Evolutionary conservation across 2,113 vertebrate species (phyloP).

Genomic region (Sinocyclocheilus rhinocerous): DNA sequence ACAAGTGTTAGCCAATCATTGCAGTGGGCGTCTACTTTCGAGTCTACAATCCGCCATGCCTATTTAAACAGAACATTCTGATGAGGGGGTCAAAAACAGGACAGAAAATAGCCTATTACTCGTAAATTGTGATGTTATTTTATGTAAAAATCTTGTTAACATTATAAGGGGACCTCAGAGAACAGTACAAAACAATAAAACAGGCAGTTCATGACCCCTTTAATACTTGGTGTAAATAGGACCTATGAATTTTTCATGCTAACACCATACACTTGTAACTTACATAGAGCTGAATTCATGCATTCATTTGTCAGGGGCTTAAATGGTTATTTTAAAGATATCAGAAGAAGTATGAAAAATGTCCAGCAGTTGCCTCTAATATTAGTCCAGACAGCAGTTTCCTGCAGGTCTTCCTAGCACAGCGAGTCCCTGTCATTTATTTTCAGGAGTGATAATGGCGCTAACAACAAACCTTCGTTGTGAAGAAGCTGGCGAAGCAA

Average conservation of each 20-base stretch:
- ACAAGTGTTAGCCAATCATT: too few relatives aligned
- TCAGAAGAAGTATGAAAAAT: background rate
- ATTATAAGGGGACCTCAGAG: too few relatives aligned
- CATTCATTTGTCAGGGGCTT: background rate
- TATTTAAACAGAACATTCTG: too few relatives aligned
- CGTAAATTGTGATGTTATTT: too few relatives aligned
- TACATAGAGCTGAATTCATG: background rate
- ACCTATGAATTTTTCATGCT: background rate
- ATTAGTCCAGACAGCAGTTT: background rate
- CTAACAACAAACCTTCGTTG: slow-evolving; percentile 15
- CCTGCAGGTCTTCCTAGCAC: background rate
- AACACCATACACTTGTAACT: background rate
- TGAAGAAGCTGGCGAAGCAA: slow-evolving; percentile 21
- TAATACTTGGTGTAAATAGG: background rate
- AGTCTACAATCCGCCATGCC: too few relatives aligned
- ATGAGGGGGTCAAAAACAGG: too few relatives aligned
- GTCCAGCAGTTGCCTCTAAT: background rate
- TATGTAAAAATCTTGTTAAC: too few relatives aligned
- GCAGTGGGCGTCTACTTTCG: too few relatives aligned
- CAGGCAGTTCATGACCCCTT: too few relatives aligned
- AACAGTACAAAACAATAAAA: too few relatives aligned
- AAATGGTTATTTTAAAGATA: background rate
- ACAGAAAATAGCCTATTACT: too few relatives aligned
- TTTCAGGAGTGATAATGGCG: background rate
- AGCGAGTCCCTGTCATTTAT: slow-evolving; percentile 2